Percentiles rank a stretch among this genome's conserved stretches.
These are phyloP conservation scores for Oreochromis spilurus DNA, from an alignment of 2,113 vertebrate species.

Conservation along the genomic window DNA sequence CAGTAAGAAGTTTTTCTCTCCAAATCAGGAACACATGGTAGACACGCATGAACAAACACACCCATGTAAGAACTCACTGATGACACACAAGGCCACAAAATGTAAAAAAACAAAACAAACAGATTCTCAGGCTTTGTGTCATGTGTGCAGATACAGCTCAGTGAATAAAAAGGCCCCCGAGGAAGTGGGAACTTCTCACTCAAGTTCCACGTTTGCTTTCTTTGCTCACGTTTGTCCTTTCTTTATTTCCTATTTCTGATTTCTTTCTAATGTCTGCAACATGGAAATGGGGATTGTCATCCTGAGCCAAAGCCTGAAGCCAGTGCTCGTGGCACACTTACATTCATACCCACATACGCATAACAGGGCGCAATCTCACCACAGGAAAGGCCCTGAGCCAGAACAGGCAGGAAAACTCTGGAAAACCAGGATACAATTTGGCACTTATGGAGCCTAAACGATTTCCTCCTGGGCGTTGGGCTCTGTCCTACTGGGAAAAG, in stretches of 20 bases:
- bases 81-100: conserved; percentile 10
- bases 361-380: conserved; percentile 69
- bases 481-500: conserved; percentile 99
- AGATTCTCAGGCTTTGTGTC: conserved; percentile 3
- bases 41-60: conserved; percentile 20
- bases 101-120: neutral
- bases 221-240: neutral
- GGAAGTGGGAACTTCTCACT: conserved; percentile 20
- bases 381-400: conserved; percentile 87
- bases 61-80: neutral
- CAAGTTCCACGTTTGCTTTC: neutral
- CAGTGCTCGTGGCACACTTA: neutral
- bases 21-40: conserved; percentile 70
- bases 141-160: conserved; percentile 12
- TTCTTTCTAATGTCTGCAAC: neutral
- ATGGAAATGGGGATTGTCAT: neutral
- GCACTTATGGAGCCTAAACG: conserved; percentile 99
- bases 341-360: conserved; percentile 1
- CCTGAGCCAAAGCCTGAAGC: neutral
- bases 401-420: conserved; percentile 89
- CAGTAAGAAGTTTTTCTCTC: conserved; percentile 55
- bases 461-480: conserved; percentile 99
- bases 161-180: neutral
- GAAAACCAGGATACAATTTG: conserved; percentile 99
- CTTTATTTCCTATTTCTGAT: neutral